Base-by-base conservation (phyloP, 1,140 invertebrate species). In the Oppia nitens region DNA sequence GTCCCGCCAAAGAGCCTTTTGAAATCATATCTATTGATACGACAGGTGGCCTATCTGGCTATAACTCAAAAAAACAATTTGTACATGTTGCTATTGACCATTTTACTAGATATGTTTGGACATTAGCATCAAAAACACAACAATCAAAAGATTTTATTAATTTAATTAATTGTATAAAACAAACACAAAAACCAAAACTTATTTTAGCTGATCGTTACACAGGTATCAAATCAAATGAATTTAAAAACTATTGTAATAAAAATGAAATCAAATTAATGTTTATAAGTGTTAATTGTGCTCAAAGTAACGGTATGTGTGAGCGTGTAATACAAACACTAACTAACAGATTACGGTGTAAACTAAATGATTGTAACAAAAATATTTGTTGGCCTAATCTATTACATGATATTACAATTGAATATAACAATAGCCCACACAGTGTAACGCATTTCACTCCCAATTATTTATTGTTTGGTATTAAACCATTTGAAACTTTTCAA, bases 21-120 rank as follows among this genome's bases (percentile, higher is more conserved):
- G 60, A 62, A 9, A 60, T 62, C 12, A 56, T 62, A 25, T 47
- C 61, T 23, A 62, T 62, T 53, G 60, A 62, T 50, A 62, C 60
- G 2, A 29, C 54, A 6, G 52, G 61, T 12, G 61, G 61, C 3
- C 27, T 62, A 11, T 25, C 28, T 25, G 29, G 29, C 12, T 59
- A 62, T 45, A 48, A 28, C 20, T 62, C 60, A 47, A 26, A 12
- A 1, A 60, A 62, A 27, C 25, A 60, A 59, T 59, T 60, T 32
- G 6, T 59, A 1, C 61, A 62, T 49, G 0, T 62, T 21, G 52
- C 58, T 14, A 47, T 55, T 24, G 54, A 57, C 24, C 14, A 50
- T 20, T 56, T 60, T n/a, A 26, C 59, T 21, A 56, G 53, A 55
- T 56, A 21, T 24, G 17, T 32, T 29, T 60, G 53, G 53, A 29